Conservation (phyloP, 2,888 invertebrate genomes). For the Xanthorhoe spadicearia region DNA sequence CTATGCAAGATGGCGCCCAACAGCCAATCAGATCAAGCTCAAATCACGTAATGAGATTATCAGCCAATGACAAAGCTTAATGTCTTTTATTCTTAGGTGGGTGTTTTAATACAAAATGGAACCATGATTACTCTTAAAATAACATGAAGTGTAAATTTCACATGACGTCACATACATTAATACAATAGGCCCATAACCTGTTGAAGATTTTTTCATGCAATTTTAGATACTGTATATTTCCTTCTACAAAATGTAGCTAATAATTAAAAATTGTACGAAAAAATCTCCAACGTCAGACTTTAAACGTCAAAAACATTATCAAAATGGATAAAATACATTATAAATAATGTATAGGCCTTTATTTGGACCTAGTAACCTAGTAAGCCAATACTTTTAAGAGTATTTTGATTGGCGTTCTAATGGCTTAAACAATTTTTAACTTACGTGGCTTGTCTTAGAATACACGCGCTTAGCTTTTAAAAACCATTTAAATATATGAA, state of each 20-base stretch:
- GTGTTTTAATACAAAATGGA: constrained; percentile 30
- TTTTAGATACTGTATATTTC: not conserved
- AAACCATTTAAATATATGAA: not conserved
- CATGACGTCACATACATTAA: constrained; percentile 27
- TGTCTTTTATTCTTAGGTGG: constrained; percentile 21
- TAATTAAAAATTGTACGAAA: constrained; percentile 12
- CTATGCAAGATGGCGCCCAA: not conserved
- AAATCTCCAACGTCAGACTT: constrained; percentile 11
- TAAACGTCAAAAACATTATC: constrained; percentile 18
- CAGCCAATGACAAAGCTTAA: not conserved
- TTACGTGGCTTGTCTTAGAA: not conserved
- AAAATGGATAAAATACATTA: constrained; percentile 15
- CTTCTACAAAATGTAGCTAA: not conserved
- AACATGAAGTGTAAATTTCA: constrained; percentile 22
- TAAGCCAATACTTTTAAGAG: not conserved
- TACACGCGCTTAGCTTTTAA: not conserved
- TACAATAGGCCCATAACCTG: constrained; percentile 24
- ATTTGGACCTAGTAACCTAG: not conserved
- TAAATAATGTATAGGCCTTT: not conserved
- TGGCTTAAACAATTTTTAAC: not conserved
- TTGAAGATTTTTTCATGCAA: constrained; percentile 20
- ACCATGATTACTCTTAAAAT: constrained; percentile 26
- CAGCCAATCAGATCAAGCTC: constrained; percentile 15
- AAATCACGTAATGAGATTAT: not conserved
- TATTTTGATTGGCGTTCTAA: not conserved